Evolutionary conservation across 2,888 invertebrate species (phyloP).

Genomic region (Synergus itoensis): DNA sequence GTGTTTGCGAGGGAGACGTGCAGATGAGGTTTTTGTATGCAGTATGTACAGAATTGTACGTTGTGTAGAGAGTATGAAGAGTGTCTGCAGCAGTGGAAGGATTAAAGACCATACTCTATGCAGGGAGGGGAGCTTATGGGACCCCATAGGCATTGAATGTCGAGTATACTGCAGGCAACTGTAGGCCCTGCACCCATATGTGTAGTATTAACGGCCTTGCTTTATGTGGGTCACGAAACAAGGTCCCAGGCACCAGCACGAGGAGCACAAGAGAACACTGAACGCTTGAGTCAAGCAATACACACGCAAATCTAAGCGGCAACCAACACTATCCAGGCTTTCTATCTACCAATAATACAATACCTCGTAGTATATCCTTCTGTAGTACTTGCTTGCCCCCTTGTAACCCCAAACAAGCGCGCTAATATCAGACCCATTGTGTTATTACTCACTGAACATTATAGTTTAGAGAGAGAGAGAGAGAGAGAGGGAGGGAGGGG

Average conservation of each 20-base stretch:
- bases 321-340: constrained; percentile 48
- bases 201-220: constrained; percentile 77
- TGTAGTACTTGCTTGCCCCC: not conserved
- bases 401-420: not conserved
- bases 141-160: constrained; percentile 47
- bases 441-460: not conserved
- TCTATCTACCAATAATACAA: constrained; percentile 24
- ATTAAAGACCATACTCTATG: not conserved
- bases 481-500: not conserved
- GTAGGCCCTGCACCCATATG: constrained; percentile 65
- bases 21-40: too few species aligned
- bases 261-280: constrained; percentile 60
- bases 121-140: constrained; percentile 49
- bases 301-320: constrained; percentile 50
- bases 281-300: constrained; percentile 51
- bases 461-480: not conserved
- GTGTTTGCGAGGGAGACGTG: too few species aligned
- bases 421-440: not conserved
- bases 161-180: constrained; percentile 50
- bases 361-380: not conserved
- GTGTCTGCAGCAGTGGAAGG: not conserved
- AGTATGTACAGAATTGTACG: not conserved
- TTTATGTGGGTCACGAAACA: constrained; percentile 77
- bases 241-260: constrained; percentile 71
- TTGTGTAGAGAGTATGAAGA: not conserved